phyloP scores from a whole-genome alignment of 1,140 invertebrate genomes.

The Sinonovacula constricta region DNA sequence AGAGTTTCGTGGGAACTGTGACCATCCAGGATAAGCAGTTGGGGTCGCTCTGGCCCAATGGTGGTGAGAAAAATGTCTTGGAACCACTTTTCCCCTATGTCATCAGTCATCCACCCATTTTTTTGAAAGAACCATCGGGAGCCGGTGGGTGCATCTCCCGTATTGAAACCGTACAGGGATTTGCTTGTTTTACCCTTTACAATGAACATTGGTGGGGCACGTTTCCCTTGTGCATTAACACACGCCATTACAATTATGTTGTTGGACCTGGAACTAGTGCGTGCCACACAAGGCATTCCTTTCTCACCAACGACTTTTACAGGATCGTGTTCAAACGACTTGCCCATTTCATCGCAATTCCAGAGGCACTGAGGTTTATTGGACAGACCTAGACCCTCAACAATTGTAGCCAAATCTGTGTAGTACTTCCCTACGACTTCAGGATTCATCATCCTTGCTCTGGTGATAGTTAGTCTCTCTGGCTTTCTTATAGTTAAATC shows the following conservation, averaged over 20 bases:
- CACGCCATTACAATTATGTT: constrained; percentile 56
- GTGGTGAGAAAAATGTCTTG: no score
- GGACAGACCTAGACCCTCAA: background rate
- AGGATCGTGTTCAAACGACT: constrained; percentile 25
- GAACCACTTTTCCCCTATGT: constrained; percentile 54
- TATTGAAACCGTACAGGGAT: no score
- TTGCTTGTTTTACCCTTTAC: constrained; percentile 52
- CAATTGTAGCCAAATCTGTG: constrained; percentile 1
- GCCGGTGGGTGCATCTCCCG: constrained; percentile 24
- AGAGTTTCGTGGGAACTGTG: no score
- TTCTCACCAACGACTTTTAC: constrained; percentile 43
- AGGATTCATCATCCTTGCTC: constrained; percentile 20
- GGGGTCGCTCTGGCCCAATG: constrained; percentile 45
- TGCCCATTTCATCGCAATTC: constrained; percentile 46
- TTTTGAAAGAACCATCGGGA: constrained; percentile 51
- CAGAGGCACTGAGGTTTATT: constrained; percentile 24
- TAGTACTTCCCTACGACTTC: constrained; percentile 13
- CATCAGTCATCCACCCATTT: constrained; percentile 58
- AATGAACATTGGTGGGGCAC: constrained; percentile 49
- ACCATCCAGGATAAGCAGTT: no score
- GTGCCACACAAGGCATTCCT: constrained; percentile 13
- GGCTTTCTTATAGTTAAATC: constrained; percentile 21
- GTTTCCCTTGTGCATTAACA: constrained; percentile 47
- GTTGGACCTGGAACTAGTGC: constrained; percentile 20
- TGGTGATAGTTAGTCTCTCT: background rate